Percentiles rank a stretch among this genome's conserved stretches.
phyloP scores from a whole-genome alignment of 2,888 invertebrate species.

The Oconnorella tubifera region DNA sequence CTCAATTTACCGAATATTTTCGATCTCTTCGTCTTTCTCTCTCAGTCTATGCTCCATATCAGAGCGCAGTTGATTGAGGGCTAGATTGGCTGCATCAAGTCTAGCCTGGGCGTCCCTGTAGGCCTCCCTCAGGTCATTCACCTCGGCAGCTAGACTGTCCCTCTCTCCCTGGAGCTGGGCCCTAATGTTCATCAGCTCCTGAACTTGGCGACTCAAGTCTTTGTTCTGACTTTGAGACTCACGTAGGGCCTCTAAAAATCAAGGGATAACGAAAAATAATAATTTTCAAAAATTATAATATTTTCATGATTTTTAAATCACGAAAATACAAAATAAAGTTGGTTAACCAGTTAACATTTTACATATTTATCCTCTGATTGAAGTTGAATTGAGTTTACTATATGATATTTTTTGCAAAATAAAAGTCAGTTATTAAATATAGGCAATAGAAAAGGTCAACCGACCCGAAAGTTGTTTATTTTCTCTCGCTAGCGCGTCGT shows the following conservation, averaged over 20 bases:
- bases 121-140: conserved; percentile 92
- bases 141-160: conserved; percentile 94
- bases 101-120: conserved; percentile 93
- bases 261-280: background rate
- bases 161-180: conserved; percentile 98
- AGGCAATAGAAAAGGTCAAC: too few species aligned
- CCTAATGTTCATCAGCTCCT: conserved; percentile 87
- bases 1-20: conserved; percentile 89
- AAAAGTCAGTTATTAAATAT: too few species aligned
- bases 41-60: conserved; percentile 94
- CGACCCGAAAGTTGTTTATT: conserved; percentile 95
- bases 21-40: conserved; percentile 98
- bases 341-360: too few species aligned
- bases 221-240: conserved; percentile 89
- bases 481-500: conserved; percentile 88
- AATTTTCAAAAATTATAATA: conserved; percentile 17
- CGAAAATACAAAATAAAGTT: too few species aligned
- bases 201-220: conserved; percentile 85
- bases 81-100: conserved; percentile 78
- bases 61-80: conserved; percentile 84
- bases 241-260: conserved; percentile 92
- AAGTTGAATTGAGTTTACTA: too few species aligned
- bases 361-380: too few species aligned
- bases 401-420: too few species aligned
- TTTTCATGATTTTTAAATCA: background rate